Evolutionary conservation across 2,797 vertebrate genomes (phyloP), one percentile per base, ranked within the genome.

Genomic region (Iguana delicatissima): DNA sequence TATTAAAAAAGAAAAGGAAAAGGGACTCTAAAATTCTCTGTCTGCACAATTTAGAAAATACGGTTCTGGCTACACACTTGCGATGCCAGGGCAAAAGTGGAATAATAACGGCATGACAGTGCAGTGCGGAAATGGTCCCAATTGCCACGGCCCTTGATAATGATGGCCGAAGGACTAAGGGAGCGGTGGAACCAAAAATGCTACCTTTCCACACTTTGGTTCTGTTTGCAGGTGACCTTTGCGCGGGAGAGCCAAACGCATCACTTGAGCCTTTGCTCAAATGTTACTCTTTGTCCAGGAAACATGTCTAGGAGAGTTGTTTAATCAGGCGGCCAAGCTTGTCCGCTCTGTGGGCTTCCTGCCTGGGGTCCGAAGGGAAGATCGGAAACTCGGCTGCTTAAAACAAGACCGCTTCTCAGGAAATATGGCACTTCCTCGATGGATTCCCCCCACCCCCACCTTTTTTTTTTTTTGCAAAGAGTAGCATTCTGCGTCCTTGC

Each of bases 291-390:
- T 35, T 42, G 38, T 94, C 89, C 95, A 94, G 93, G 94, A 93
- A 91, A 87, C 0, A 32, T 9, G 93, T 0, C 62, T 93, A 55
- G 93, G 95, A 64, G 29, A 93, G 89, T 29, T 57, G 69, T 88
- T 89, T 89, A 64, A 91, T 89, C 92, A 85, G 87, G 67, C 91
- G 1, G 73, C 0, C 46, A 84, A 89, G 81, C 72, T 38, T 55
- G 89, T 42, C 35, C 87, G 89, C 74, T n/a, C 67, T 26, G 42
- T 91, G 87, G 80, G 94, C 84, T 94, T 96, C 94, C 95, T 96
- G 93, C 93, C 0, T 18, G 16, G 18, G 86, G 38, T 12, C 89
- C 59, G 55, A 89, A 92, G 92, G 94, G 91, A 94, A 95, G 90
- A 35, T 77, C 86, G 88, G 95, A 95, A 94, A 93, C 83, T 87